Base-by-base conservation (phyloP, 2,888 invertebrate genomes). In the Macrostomum cliftonense region DNA sequence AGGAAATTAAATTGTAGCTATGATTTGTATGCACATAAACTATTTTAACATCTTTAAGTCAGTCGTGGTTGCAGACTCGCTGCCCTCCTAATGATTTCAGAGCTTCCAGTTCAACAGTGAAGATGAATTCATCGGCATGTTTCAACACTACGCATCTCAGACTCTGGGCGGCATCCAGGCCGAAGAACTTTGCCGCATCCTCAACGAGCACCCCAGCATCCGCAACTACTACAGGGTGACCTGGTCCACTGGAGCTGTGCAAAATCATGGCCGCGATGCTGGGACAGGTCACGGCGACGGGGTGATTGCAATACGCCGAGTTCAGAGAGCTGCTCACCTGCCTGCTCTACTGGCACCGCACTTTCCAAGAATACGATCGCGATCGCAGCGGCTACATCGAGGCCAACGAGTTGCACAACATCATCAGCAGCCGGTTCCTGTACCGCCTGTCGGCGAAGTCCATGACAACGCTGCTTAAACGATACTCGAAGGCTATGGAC, bases 271-370 rank as follows among this genome's bases (percentile, higher is more conserved):
- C 63, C 44, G 60, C 63, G 2, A 64, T 63, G 63, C 50, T 64
- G 53, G 53, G 64, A 64, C 57, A 52, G 62, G 28, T 60, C 59
- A 12, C 56, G 57, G 16, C n/a, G 64, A 65, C 57, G 65, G 65
- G 4, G 61, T 65, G 43, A 63, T n/a, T 65, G 65, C 64, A 64
- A 53, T 64, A 60, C 58, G 49, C 57, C 9, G 65, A 65, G 47
- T 65, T 64, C 52, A 36, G 58, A 53, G 65, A 65, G 51, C 55
- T 65, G 21, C 61, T 64, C 52, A 58, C 61, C 42, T 65, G 65
- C 51, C 53, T 65, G n/a, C 54, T 61, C 2, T 58, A 59, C n/a
- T 65, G 65, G 65, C 56, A 56, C 47, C 57, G 57, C 7, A 57
- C 60, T 45, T 65, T 65, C 50, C 37, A 50, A 4, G 58, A 59